phyloP scores from a whole-genome alignment of 1,140 invertebrate species.

The Procambarus virginalis region DNA sequence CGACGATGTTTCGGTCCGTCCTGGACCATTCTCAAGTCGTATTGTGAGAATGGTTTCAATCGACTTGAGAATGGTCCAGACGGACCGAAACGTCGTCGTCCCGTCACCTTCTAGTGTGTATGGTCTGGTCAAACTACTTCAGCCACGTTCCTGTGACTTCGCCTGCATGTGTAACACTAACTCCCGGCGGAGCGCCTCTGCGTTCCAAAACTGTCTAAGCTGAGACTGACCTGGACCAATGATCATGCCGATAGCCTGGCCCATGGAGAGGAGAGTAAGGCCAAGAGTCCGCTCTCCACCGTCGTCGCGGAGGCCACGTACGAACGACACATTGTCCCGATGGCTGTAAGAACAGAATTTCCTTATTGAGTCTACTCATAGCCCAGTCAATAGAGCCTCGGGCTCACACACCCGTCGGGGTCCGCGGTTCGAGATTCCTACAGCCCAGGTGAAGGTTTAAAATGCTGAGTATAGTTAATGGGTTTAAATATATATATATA shows the following conservation, averaged over 20 bases:
- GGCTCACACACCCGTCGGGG: slow-evolving; percentile 53
- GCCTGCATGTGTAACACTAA: too few species aligned
- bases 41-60: too few species aligned
- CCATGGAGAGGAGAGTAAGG: slow-evolving; percentile 89
- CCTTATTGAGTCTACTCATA: slow-evolving; percentile 74
- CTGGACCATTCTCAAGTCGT: too few species aligned
- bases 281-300: slow-evolving; percentile 84
- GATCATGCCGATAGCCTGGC: slow-evolving; percentile 91
- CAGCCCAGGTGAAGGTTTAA: slow-evolving; percentile 77
- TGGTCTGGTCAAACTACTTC: too few species aligned
- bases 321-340: slow-evolving; percentile 84
- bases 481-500: slow-evolving; percentile 70
- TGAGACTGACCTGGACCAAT: slow-evolving; percentile 81
- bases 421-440: too few species aligned
- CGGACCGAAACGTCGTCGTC: too few species aligned
- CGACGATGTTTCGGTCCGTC: too few species aligned
- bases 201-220: too few species aligned
- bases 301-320: slow-evolving; percentile 91
- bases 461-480: slow-evolving; percentile 83
- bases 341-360: slow-evolving; percentile 79
- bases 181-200: too few species aligned
- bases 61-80: too few species aligned
- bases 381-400: slow-evolving; percentile 78
- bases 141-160: too few species aligned
- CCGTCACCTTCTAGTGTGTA: too few species aligned